Evolutionary conservation across 2,113 vertebrate species (phyloP).

Genomic region (Brachirus orientalis): DNA sequence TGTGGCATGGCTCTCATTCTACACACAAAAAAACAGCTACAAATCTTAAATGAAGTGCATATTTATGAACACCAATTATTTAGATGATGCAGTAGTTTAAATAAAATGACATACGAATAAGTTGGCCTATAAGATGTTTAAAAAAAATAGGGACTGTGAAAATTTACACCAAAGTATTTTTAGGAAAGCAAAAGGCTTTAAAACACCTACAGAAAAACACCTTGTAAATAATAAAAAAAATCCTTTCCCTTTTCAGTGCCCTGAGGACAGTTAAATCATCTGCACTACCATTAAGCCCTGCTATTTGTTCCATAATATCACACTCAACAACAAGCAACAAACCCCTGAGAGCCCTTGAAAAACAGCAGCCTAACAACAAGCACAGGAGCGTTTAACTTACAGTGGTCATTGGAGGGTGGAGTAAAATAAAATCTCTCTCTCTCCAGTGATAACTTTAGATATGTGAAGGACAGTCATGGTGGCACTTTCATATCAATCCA

Average conservation of each 20-base stretch:
- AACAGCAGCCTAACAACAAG: slow-evolving; percentile 74
- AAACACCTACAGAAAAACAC: slow-evolving; percentile 50
- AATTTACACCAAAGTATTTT: neutral
- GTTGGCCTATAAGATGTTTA: neutral
- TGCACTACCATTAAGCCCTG: slow-evolving; percentile 66
- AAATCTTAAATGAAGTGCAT: neutral
- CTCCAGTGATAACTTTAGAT: slow-evolving; percentile 32
- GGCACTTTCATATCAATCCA: slow-evolving; percentile 28
- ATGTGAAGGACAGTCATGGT: slow-evolving; percentile 16
- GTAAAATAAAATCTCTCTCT: slow-evolving; percentile 70
- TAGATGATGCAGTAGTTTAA: slow-evolving; percentile 30
- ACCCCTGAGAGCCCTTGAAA: slow-evolving; percentile 72
- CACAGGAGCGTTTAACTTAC: slow-evolving; percentile 70
- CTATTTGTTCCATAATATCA: slow-evolving; percentile 78
- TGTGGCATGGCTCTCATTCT: slow-evolving; percentile 18
- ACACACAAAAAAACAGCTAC: slow-evolving; percentile 23
- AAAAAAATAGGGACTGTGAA: neutral
- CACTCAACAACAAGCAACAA: slow-evolving; percentile 74
- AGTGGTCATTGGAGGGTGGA: slow-evolving; percentile 60
- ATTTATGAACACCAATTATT: slow-evolving; percentile 24
- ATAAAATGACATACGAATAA: slow-evolving; percentile 14
- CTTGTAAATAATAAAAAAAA: slow-evolving; percentile 42
- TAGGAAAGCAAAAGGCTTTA: slow-evolving; percentile 27
- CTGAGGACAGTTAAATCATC: slow-evolving; percentile 74
- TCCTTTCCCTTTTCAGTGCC: slow-evolving; percentile 58